Conservation (phyloP, 2,888 invertebrate genomes). For the Gari tellinella region DNA sequence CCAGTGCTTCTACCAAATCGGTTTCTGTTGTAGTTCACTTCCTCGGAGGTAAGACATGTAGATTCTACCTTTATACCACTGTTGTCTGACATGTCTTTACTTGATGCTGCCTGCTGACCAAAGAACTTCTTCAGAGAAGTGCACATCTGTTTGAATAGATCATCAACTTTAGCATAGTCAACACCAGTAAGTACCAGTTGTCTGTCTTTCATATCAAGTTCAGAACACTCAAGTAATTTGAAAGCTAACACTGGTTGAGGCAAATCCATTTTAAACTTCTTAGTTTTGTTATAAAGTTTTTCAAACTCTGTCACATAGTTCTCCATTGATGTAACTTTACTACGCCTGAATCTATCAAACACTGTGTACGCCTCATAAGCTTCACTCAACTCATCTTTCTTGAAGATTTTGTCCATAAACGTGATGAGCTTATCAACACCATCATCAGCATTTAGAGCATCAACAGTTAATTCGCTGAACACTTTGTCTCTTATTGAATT, state of each 20-base stretch:
- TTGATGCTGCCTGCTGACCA: slow-evolving; percentile 26
- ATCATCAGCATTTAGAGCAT: slow-evolving; percentile 33
- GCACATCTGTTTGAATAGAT: slow-evolving; percentile 37
- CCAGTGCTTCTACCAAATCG: not conserved
- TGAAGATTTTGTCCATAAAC: slow-evolving; percentile 45
- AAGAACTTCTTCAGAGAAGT: slow-evolving; percentile 29
- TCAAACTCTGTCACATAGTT: slow-evolving; percentile 47
- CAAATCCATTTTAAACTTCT: slow-evolving; percentile 39
- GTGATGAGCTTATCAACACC: slow-evolving; percentile 18
- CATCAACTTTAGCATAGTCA: slow-evolving; percentile 28
- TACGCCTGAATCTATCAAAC: slow-evolving; percentile 39
- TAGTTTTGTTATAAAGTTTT: slow-evolving; percentile 27
- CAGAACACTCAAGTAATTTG: slow-evolving; percentile 33
- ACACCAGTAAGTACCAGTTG: slow-evolving; percentile 47
- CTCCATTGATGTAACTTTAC: slow-evolving; percentile 25
- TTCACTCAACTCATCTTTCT: slow-evolving; percentile 38
- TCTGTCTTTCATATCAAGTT: slow-evolving; percentile 35
- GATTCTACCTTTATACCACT: slow-evolving; percentile 30
- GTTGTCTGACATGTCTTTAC: not conserved
- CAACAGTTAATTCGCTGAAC: slow-evolving; percentile 37
- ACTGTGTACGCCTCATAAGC: slow-evolving; percentile 46
- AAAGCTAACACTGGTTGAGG: slow-evolving; percentile 40
- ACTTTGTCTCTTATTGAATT: slow-evolving; percentile 34
- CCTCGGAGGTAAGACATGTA: slow-evolving; percentile 20
- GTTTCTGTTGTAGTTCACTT: slow-evolving; percentile 36